These are phyloP conservation scores for Drosophila mercatorum DNA, from an alignment of 2,888 invertebrate species.

Conservation along the genomic window DNA sequence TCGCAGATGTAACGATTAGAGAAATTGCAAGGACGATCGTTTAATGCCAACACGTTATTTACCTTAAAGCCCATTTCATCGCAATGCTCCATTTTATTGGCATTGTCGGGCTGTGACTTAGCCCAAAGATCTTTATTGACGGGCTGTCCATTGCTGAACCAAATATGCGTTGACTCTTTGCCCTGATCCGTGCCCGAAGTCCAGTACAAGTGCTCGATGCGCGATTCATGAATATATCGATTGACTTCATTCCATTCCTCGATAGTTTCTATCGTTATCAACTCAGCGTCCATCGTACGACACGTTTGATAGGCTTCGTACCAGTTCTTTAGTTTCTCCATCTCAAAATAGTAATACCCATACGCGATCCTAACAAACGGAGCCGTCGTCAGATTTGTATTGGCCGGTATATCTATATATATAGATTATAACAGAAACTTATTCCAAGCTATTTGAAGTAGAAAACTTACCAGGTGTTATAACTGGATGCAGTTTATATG, in stretches of 20 bases:
- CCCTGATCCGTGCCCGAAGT: constrained; percentile 28
- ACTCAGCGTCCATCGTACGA: constrained; percentile 22
- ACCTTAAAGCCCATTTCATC: constrained; percentile 7
- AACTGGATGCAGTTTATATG: constrained; percentile 3
- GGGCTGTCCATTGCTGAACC: constrained; percentile 17
- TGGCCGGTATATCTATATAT: neutral
- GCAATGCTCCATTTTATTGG: constrained; percentile 10
- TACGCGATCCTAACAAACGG: constrained; percentile 23
- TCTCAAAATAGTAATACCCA: constrained; percentile 30
- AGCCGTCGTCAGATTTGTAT: constrained; percentile 24
- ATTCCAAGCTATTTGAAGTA: neutral
- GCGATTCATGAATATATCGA: neutral
- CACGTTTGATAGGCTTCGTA: constrained; percentile 25
- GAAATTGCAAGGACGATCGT: constrained; percentile 17
- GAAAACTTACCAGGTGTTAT: neutral
- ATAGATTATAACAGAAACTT: neutral
- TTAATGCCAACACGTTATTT: neutral
- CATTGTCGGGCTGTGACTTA: constrained; percentile 27
- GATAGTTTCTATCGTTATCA: constrained; percentile 22
- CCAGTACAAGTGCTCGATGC: constrained; percentile 17
- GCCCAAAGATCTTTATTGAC: constrained; percentile 10
- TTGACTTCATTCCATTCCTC: constrained; percentile 1
- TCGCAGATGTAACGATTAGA: constrained; percentile 24
- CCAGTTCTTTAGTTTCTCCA: constrained; percentile 18
- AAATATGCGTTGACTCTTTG: constrained; percentile 11